phyloP scores from a whole-genome alignment of 1,140 invertebrate species.

The Drosophila kikkawai region DNA sequence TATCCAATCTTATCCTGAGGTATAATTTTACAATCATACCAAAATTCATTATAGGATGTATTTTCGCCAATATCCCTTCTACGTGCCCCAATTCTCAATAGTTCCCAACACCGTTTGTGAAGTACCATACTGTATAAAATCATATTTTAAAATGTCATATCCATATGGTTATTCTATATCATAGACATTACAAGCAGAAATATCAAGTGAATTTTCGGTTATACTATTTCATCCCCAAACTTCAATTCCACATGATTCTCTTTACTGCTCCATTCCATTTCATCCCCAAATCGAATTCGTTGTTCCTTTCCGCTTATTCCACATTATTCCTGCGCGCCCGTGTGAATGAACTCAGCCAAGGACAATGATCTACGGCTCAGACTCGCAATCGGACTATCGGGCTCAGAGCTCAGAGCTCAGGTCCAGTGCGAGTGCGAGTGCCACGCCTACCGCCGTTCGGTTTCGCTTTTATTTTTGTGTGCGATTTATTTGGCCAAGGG shows the following conservation, averaged over 20 bases:
- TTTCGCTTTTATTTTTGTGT: conserved; percentile 50
- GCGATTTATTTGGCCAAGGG: conserved; percentile 76
- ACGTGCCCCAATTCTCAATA: too few species aligned
- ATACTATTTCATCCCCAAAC: neutral
- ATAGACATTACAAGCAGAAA: neutral
- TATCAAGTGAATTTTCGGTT: too few species aligned
- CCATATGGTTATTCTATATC: neutral
- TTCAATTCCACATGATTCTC: neutral
- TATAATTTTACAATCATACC: too few species aligned
- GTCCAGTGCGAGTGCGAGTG: conserved; percentile 28
- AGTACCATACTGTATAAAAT: too few species aligned
- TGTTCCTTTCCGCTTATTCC: neutral
- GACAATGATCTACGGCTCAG: conserved; percentile 78
- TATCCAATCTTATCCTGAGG: too few species aligned
- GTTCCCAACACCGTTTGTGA: too few species aligned
- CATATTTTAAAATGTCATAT: too few species aligned
- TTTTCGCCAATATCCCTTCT: too few species aligned
- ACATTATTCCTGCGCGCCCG: neutral
- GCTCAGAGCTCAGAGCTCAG: conserved; percentile 16
- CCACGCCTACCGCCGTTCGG: conserved; percentile 40
- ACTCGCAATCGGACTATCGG: conserved; percentile 24
- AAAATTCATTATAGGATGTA: too few species aligned
- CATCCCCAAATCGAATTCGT: neutral
- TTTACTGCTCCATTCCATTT: conserved; percentile 7
- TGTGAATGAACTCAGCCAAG: conserved; percentile 82